Conservation (phyloP, 2,888 invertebrate species). For the Tillus elongatus region DNA sequence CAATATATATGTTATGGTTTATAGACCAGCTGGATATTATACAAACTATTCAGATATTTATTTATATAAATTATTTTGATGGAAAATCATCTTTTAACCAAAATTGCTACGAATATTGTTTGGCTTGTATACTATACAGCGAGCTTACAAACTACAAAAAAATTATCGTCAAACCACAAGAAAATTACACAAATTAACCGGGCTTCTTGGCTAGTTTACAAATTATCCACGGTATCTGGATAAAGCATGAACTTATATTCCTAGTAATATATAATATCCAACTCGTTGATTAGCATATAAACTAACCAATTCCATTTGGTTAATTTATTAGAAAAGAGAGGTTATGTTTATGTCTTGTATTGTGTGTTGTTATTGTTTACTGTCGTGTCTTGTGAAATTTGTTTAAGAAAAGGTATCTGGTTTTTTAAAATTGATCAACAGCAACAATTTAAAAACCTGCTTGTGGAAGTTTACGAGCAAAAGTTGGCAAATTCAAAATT, state of each 20-base stretch:
- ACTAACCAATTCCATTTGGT: neutral
- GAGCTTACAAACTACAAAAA: neutral
- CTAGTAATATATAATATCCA: conserved; percentile 2
- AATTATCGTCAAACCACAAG: neutral
- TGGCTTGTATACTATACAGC: conserved; percentile 1
- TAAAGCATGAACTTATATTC: conserved; percentile 3
- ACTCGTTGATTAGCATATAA: conserved; percentile 3
- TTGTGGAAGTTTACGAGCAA: conserved; percentile 1
- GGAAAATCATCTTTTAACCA: conserved; percentile 2
- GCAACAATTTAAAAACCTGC: conserved; percentile 1
- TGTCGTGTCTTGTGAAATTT: conserved; percentile 3
- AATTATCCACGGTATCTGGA: conserved; percentile 2
- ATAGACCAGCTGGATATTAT: conserved; percentile 1
- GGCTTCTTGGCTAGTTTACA: neutral
- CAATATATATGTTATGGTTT: too few relatives aligned
- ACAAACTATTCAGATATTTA: conserved; percentile 3
- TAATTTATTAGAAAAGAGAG: conserved; percentile 2
- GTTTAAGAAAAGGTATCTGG: neutral
- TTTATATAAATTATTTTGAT: conserved; percentile 1
- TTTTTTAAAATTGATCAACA: neutral
- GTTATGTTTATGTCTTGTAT: neutral
- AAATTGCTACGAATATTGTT: neutral
- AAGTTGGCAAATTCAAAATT: conserved; percentile 1
- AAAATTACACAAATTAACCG: neutral
- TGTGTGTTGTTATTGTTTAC: conserved; percentile 3